Evolutionary conservation across 2,797 vertebrate species (phyloP), one percentile per base, ranked within the genome.

Genomic region (Centroberyx gerrardi): DNA sequence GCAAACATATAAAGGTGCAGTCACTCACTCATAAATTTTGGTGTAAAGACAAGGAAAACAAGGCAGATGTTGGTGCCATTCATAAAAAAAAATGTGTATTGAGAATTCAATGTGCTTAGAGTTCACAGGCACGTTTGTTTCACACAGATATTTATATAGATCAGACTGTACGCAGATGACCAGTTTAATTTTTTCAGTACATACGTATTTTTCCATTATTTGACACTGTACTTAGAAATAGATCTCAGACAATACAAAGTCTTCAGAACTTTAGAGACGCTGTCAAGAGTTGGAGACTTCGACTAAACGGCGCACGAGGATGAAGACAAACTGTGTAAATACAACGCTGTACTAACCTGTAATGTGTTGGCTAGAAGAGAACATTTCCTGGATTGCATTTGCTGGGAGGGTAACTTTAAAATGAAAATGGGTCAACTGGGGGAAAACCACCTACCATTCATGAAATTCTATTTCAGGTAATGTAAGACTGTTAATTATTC

Each of bases 391-490:
- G 53, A 29, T 17, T 29, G 53, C 28, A 29, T 27, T 29, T 28
- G 28, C 53, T 55, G 53, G 53, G 28, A 14, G 9, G 10, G 3
- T 3, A 36, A 36, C 15, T 10, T 29, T 27, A 6, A 15, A 55
- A 31, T 55, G 2, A 28, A 55, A 55, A 55, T 28, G 28, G 52
- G 56, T 53, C 14, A 38, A 14, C 10, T 40, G 22, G 42, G 29
- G 22, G 40, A 63, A 79, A 65, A 73, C 29, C 1, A 56, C 2
- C 12, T 44, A 14, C 17, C 27, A n/a, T 59, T 76, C 69, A 53
- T 38, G 38, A 55, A 73, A 51, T 60, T 82, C 22, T 72, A 62
- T 73, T 79, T 69, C 51, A 72, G 42, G 58, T 58, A 17, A 42
- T 27, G 22, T 42, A 1, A 73, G 60, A 18, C 18, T 64, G 52